Evolutionary conservation across 64 coral and sea anemone species (phyloP).

Genomic region (Actinia equina): DNA sequence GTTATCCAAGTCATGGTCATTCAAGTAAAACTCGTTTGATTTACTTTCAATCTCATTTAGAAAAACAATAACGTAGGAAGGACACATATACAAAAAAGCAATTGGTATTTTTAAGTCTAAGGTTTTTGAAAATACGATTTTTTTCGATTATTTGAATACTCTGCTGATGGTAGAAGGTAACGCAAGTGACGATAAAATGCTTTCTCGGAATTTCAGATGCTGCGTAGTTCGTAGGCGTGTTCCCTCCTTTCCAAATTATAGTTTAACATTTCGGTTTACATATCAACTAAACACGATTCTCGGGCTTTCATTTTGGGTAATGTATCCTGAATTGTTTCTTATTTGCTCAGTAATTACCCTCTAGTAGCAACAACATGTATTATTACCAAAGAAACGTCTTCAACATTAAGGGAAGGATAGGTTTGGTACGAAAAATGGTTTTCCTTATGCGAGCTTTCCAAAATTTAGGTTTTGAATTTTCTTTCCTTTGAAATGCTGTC

Average conservation of each 20-base stretch:
- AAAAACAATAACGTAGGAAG: background rate
- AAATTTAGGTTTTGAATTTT: background rate
- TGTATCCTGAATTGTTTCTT: background rate
- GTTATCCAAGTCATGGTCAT: background rate
- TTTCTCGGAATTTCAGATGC: constrained; percentile 3
- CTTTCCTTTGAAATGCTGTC: background rate
- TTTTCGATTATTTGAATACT: background rate
- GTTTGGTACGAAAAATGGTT: background rate
- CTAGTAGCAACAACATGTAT: background rate
- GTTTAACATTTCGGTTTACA: background rate
- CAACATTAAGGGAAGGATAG: background rate
- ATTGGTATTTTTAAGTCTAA: background rate
- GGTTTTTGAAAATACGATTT: background rate
- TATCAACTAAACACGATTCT: background rate
- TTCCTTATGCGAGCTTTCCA: background rate
- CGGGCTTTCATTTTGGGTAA: background rate
- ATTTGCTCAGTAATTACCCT: background rate
- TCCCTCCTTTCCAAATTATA: background rate
- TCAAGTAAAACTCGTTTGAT: background rate
- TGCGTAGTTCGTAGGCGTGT: background rate
- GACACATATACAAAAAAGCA: background rate
- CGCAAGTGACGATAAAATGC: background rate
- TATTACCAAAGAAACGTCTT: background rate
- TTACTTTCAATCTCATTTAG: background rate
- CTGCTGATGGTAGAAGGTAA: background rate